These are phyloP conservation scores for Drosophila algonquin DNA, from an alignment of 2,888 invertebrate genomes.

Conservation along the genomic window DNA sequence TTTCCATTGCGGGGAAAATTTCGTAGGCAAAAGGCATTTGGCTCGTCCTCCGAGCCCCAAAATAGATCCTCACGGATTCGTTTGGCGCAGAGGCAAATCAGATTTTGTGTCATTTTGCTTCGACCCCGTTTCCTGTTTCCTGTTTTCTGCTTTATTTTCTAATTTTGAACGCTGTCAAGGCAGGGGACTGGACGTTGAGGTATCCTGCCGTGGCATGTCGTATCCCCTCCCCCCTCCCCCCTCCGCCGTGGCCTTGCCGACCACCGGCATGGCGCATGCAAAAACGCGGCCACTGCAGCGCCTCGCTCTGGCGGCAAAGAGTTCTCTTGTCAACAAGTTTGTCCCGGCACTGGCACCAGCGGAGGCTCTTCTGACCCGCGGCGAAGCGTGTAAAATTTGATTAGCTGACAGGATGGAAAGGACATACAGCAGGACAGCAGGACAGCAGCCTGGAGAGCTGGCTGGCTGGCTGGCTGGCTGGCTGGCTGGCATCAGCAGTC, in stretches of 20 bases:
- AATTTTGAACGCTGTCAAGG: constrained; percentile 12
- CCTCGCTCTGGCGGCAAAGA: constrained; percentile 4
- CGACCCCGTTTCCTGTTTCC: not conserved
- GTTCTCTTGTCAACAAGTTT: constrained; percentile 38
- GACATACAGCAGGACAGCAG: not conserved
- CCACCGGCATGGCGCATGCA: constrained; percentile 13
- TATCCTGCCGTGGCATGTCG: not conserved
- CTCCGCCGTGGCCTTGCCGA: not conserved
- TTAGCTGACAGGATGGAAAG: constrained; percentile 29
- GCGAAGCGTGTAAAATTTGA: constrained; percentile 33
- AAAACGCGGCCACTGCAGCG: constrained; percentile 7
- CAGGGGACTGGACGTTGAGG: not conserved
- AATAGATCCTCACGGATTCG: not conserved
- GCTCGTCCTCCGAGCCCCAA: not conserved
- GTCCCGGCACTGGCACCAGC: constrained; percentile 4
- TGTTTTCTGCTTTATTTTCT: not conserved
- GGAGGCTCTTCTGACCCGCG: not conserved
- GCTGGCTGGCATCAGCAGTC: too few relatives aligned
- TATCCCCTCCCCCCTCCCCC: too few relatives aligned
- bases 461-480: too few relatives aligned
- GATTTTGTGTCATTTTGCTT: too few relatives aligned
- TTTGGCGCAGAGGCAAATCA: too few relatives aligned
- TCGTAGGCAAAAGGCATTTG: too few relatives aligned
- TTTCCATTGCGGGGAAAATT: too few relatives aligned
- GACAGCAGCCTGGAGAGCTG: too few relatives aligned